Percentiles rank a stretch among this genome's conserved stretches.
Evolutionary conservation across 2,797 vertebrate genomes (phyloP).

Genomic region (Alcedo atthis): DNA sequence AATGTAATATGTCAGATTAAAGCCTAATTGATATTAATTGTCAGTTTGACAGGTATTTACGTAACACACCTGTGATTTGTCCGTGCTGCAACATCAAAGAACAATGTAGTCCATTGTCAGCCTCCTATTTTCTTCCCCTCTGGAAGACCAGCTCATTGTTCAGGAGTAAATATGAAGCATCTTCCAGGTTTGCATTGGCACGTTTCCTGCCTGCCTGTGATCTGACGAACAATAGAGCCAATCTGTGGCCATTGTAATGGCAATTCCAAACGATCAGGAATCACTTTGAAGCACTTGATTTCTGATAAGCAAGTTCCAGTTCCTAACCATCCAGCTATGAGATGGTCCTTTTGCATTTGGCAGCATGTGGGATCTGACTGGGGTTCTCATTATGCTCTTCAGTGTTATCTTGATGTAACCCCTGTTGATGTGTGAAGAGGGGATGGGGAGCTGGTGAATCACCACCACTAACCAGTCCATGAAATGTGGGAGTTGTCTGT

Average conservation of each 20-base stretch:
- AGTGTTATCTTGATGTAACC: background rate
- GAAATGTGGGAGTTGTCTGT: background rate
- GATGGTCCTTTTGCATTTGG: slow-evolving; percentile 49
- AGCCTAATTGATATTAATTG: slow-evolving; percentile 66
- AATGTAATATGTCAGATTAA: slow-evolving; percentile 63
- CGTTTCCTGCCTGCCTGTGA: slow-evolving; percentile 51
- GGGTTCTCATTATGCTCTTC: slow-evolving; percentile 2
- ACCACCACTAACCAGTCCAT: background rate
- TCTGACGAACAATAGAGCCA: slow-evolving; percentile 72
- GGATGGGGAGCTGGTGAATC: slow-evolving; percentile 29
- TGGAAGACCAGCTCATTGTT: slow-evolving; percentile 78
- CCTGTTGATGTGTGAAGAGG: background rate
- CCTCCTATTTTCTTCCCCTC: slow-evolving; percentile 42
- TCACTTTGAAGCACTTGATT: slow-evolving; percentile 66
- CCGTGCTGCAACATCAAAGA: slow-evolving; percentile 66
- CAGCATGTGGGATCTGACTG: slow-evolving; percentile 35
- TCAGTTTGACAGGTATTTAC: slow-evolving; percentile 61
- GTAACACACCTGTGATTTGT: slow-evolving; percentile 41
- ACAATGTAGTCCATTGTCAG: slow-evolving; percentile 77
- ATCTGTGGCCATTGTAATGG: slow-evolving; percentile 69
- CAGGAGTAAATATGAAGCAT: slow-evolving; percentile 69
- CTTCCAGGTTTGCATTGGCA: slow-evolving; percentile 73
- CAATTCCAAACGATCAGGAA: slow-evolving; percentile 71
- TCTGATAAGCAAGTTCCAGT: slow-evolving; percentile 67
- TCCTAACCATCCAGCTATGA: slow-evolving; percentile 66